These are phyloP conservation scores for Pholis gunnellus DNA, from an alignment of 2,113 vertebrate species.

Conservation along the genomic window DNA sequence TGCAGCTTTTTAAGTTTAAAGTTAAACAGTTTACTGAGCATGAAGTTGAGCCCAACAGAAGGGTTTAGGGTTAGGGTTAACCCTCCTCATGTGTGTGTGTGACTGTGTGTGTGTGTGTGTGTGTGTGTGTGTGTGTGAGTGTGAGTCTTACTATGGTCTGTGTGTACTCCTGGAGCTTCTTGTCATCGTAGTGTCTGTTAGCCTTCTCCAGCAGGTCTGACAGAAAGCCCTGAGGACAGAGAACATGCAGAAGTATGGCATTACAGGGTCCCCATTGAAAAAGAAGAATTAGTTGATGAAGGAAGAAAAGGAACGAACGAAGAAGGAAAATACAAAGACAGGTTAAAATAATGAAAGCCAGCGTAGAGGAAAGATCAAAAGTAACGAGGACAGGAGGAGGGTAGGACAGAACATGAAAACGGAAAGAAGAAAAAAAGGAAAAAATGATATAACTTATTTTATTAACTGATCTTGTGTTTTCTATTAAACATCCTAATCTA, in stretches of 20 bases:
- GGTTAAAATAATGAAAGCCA: background rate
- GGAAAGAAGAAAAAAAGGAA: background rate
- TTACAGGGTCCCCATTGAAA: background rate
- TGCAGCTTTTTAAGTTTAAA: background rate
- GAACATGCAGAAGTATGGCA: background rate
- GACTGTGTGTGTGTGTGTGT: background rate
- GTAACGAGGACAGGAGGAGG: background rate
- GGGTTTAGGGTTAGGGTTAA: no score
- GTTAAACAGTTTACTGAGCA: background rate
- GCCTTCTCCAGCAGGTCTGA: conserved; percentile 97
- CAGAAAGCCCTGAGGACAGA: conserved; percentile 90
- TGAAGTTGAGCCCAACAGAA: background rate
- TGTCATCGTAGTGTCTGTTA: conserved; percentile 93
- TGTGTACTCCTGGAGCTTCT: conserved; percentile 96
- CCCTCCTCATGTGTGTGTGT: no score
- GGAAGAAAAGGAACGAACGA: background rate
- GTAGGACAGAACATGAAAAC: background rate
- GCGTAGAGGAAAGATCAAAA: background rate
- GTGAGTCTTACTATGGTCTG: conserved; percentile 92
- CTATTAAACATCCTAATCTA: background rate
- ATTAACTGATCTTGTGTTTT: background rate
- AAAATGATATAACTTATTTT: background rate
- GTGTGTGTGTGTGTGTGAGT: background rate
- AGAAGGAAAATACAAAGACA: background rate
- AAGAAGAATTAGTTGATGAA: background rate